Evolutionary conservation across 2,797 vertebrate genomes (phyloP).

Genomic region (Petrocephalus sullivani): DNA sequence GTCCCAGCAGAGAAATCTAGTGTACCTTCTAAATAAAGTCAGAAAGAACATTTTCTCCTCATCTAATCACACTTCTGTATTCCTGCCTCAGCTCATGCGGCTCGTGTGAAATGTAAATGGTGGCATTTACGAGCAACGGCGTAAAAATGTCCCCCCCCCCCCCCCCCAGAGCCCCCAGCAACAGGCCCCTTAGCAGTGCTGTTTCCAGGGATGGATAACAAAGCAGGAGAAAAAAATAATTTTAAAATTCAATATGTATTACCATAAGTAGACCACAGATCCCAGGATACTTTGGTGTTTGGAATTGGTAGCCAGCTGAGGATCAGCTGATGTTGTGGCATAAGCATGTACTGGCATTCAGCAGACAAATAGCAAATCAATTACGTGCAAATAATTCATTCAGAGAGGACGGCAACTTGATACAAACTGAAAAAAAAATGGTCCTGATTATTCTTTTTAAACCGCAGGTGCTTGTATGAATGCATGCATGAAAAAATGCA

Average conservation of each 20-base stretch:
- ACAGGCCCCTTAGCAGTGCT: conserved; percentile 48
- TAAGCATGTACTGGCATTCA: not conserved
- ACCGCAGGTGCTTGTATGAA: not conserved
- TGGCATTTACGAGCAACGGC: conserved; percentile 48
- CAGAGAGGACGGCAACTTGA: not conserved
- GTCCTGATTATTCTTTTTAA: not conserved
- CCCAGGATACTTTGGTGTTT: not conserved
- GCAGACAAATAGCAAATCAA: not conserved
- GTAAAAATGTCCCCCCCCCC: conserved; percentile 60
- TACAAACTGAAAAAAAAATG: not conserved
- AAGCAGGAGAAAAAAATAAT: not conserved
- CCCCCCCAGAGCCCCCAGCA: conserved; percentile 28
- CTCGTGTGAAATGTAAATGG: conserved; percentile 49
- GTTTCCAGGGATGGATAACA: conserved; percentile 43
- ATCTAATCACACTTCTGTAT: not conserved
- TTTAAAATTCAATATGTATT: not conserved
- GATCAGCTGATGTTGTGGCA: not conserved
- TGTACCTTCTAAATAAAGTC: not conserved
- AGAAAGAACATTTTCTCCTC: not conserved
- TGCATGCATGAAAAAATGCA: not conserved
- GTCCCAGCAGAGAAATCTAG: not conserved
- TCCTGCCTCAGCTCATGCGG: not conserved
- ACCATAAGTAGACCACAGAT: not conserved
- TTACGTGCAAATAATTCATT: not conserved
- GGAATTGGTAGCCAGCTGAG: not conserved